Evolutionary conservation across 2,797 vertebrate species (phyloP), one percentile per base, ranked within the genome.

Genomic region (Pseudocheirus occidentalis): DNA sequence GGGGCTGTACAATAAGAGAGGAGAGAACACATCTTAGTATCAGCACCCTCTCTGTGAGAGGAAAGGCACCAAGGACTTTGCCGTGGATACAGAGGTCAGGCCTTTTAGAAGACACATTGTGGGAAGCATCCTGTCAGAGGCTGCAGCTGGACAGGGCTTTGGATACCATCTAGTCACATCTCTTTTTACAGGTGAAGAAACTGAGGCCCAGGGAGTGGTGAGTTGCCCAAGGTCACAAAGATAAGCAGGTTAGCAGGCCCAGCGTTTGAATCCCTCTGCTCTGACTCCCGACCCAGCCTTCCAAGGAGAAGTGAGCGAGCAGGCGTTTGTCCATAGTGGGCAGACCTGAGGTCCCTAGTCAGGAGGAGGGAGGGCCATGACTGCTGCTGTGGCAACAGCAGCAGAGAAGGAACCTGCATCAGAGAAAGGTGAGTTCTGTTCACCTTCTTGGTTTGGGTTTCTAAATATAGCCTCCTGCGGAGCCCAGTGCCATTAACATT

Each of bases 371-470:
- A 91, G 53, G 34, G 46, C 55, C 52, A 24, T 89, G 55, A 6
- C 55, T 81, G 93, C 2, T 57, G 55, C 27, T 40, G 4, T 62
- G 58, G 31, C 66, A 6, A 0, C 1, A 5, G 58, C 29, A n/a
- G 95, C 0, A 0, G 57, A 7, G 12, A 12, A 95, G 5, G 93
- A 91, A 90, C 57, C 91, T 10, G 96, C 92, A 66, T 81, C 95
- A 6, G 56, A 29, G 92, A 95, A 97, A 98, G 98, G 98, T 97
- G 98, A 98, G 97, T 95, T 57, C 96, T 95, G 73, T 97, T 98
- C 98, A 98, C 98, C 98, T 98, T 98, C 97, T 97, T 12, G 2
- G 93, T 97, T 97, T 96, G 97, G 96, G 95, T 97, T 98, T 98
- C 98, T 98, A 98, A 98, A 98, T 98, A 97, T 98, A 98, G 97